Evolutionary conservation across 2,113 vertebrate species (phyloP), one percentile per base, ranked within the genome.

Genomic region (Myiozetetes cayanensis): DNA sequence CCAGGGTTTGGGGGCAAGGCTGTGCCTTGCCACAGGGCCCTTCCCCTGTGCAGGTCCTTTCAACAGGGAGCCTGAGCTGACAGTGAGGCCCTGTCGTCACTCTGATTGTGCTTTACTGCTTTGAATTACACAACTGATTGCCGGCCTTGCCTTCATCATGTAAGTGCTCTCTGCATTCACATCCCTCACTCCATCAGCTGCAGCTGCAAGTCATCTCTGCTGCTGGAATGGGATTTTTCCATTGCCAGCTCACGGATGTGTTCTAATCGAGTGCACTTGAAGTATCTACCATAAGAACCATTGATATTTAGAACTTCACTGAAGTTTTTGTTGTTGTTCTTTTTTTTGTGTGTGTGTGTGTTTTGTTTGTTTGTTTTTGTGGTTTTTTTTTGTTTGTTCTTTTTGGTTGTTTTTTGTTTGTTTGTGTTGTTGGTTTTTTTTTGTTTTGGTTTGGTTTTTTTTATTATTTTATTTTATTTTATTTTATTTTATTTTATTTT

Each of bases 201-300:
- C 96, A 96, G 96, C 96, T 96, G 94, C 91, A 87, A n/a, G 70
- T 87, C 90, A 73, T 94, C 92, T 79, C 89, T 96, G 92, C 52
- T 93, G 56, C 88, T 89, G 52, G 91, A 78, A 79, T 35, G 0
- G 20, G 74, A 94, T 95, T 96, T 96, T 95, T 92, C 96, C 95
- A 89, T 35, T 83, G 75, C 50, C 75, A 80, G 1, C 31, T 94
- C 87, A 94, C 3, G 17, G 77, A 80, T 91, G 58, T 85, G 85
- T 82, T 89, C 18, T 82, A 94, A 95, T 46, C 66, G 74, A 96
- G 91, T 71, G 84, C 55, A 67, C 74, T 85, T 79, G 41, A 87
- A 82, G 41, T 24, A 76, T 44, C 83, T 78, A 78, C 65, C 0
- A 0, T 74, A 44, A 66, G 67, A 59, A 74, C 62, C 35, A 49